Evolutionary conservation across 2,113 vertebrate species (phyloP).

Genomic region (Genyomyrus donnyi): DNA sequence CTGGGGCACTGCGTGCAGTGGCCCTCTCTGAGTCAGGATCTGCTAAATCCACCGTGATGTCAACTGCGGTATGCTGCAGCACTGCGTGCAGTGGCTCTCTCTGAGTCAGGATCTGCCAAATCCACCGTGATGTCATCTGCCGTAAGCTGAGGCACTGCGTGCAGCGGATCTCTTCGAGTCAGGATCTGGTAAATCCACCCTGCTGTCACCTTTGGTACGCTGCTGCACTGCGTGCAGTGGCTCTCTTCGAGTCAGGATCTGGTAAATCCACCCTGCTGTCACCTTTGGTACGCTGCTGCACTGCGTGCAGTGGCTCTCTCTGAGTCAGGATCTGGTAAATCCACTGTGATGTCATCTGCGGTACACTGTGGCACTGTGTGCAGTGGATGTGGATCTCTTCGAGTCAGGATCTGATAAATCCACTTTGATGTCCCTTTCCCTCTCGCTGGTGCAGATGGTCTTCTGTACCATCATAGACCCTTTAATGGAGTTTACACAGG

Average conservation of each 20-base stretch:
- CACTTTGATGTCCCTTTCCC: background rate
- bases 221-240: conserved; percentile 11
- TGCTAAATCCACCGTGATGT: conserved; percentile 10
- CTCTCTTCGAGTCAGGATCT: conserved; percentile 36
- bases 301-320: conserved; percentile 27
- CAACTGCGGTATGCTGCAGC: conserved; percentile 26
- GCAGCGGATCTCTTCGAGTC: conserved; percentile 34
- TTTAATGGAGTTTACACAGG: background rate
- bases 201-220: conserved; percentile 20
- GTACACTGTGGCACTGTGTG: background rate
- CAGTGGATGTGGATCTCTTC: conserved; percentile 35
- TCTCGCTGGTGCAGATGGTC: background rate
- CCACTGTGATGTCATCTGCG: conserved; percentile 14
- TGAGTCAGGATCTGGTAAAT: conserved; percentile 33
- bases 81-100: conserved; percentile 28
- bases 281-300: conserved; percentile 22
- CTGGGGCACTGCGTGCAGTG: conserved; percentile 10
- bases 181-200: conserved; percentile 25
- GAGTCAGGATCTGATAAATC: conserved; percentile 32
- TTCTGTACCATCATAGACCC: background rate
- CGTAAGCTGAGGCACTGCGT: background rate
- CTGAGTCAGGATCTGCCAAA: conserved; percentile 22
- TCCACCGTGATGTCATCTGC: too few relatives aligned
- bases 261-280: conserved; percentile 9
- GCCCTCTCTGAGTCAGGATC: conserved; percentile 36